Percentiles rank a stretch among this genome's conserved stretches.
Evolutionary conservation across 2,888 invertebrate genomes (phyloP).

Genomic region (Eupithecia inturbata): DNA sequence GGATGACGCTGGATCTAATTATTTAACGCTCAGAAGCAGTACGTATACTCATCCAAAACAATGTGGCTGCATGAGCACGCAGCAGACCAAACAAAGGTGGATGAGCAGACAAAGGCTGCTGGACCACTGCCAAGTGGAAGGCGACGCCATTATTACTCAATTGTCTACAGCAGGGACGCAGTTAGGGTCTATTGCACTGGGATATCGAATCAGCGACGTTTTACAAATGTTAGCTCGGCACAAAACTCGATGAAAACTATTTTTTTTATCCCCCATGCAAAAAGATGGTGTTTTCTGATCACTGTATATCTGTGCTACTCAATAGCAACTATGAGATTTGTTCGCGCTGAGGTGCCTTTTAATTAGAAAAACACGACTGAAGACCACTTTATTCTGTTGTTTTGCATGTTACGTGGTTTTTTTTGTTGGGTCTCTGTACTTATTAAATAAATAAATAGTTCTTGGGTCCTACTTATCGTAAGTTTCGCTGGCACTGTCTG

Average conservation of each 20-base stretch:
- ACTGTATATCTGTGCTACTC: neutral
- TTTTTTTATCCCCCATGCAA: neutral
- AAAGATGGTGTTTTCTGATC: neutral
- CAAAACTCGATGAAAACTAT: neutral
- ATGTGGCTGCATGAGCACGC: constrained; percentile 25
- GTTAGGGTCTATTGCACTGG: constrained; percentile 16
- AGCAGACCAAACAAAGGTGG: constrained; percentile 63
- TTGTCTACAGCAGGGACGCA: constrained; percentile 37
- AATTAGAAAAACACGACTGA: no score
- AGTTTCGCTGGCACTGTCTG: no score
- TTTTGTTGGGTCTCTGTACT: no score
- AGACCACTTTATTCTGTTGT: no score
- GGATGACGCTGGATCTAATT: neutral
- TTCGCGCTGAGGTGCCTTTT: no score
- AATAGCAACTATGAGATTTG: neutral
- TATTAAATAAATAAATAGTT: no score
- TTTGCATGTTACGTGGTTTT: no score
- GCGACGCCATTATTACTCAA: constrained; percentile 48
- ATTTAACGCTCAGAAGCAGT: neutral
- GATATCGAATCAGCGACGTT: constrained; percentile 4
- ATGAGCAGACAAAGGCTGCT: constrained; percentile 69
- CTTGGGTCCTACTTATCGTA: no score
- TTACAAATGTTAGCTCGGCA: neutral
- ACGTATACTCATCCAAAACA: constrained; percentile 14
- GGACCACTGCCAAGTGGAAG: constrained; percentile 65